Percentiles rank a stretch among this genome's conserved stretches.
Conservation (phyloP, 2,888 invertebrate species). For the Plemyria rubiginata region DNA sequence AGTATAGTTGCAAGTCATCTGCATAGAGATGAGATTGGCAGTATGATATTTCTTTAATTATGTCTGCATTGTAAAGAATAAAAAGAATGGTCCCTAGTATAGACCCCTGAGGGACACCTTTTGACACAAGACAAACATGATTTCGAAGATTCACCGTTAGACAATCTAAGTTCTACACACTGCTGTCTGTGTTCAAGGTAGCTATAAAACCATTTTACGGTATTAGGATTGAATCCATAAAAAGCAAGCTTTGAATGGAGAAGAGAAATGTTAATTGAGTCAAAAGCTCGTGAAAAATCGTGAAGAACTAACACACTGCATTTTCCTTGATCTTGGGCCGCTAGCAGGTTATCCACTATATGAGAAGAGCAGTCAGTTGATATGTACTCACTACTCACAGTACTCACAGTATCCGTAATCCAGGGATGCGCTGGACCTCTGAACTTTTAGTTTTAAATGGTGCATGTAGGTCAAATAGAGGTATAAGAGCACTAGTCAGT, state of each 20-base stretch:
- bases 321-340: constrained; percentile 29
- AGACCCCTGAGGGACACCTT: constrained; percentile 10
- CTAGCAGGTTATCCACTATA: constrained; percentile 26
- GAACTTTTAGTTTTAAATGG: no score
- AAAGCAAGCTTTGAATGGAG: constrained; percentile 1
- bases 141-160: background rate
- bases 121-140: background rate
- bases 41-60: no score
- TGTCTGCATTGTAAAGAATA: no score
- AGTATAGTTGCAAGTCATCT: background rate
- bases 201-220: constrained; percentile 2
- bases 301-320: constrained; percentile 31
- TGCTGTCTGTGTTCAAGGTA: background rate
- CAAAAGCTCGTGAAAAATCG: constrained; percentile 30
- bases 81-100: no score
- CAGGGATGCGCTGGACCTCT: no score
- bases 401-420: no score
- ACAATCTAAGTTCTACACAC: background rate
- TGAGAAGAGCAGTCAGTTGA: constrained; percentile 7
- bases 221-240: constrained; percentile 1
- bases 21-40: no score
- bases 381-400: no score
- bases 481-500: no score
- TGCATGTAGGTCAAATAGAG: no score
- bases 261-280: background rate